Evolutionary conservation across 2,888 invertebrate genomes (phyloP).

Genomic region (Corbicula japonica): DNA sequence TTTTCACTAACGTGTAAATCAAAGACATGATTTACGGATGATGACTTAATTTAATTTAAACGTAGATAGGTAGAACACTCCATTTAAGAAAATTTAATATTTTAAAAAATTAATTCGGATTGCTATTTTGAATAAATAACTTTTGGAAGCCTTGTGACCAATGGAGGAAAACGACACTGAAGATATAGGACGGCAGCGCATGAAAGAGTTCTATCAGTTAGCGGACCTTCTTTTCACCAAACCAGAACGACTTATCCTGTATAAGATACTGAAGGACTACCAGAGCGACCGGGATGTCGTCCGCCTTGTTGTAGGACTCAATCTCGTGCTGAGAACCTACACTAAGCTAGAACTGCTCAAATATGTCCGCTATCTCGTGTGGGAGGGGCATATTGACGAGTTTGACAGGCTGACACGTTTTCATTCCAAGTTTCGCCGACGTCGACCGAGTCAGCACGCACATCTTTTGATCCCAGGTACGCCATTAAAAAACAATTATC

Average conservation of each 20-base stretch:
- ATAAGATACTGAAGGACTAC: slow-evolving; percentile 74
- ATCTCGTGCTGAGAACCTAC: slow-evolving; percentile 74
- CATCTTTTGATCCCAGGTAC: too few relatives aligned
- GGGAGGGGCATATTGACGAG: slow-evolving; percentile 66
- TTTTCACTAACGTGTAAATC: too few relatives aligned
- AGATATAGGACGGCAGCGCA: slow-evolving; percentile 37
- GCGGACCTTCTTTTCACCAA: slow-evolving; percentile 51
- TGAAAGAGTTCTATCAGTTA: slow-evolving; percentile 51
- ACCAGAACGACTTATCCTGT: slow-evolving; percentile 75
- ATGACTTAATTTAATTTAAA: neutral
- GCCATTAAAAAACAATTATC: too few relatives aligned
- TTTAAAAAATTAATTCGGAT: too few relatives aligned
- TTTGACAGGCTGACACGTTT: slow-evolving; percentile 67
- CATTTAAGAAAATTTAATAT: neutral
- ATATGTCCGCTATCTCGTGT: slow-evolving; percentile 76
- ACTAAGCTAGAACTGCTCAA: slow-evolving; percentile 76
- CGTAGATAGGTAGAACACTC: neutral
- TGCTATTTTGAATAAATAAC: too few relatives aligned
- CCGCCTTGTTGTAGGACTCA: slow-evolving; percentile 62
- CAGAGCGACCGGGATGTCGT: slow-evolving; percentile 63
- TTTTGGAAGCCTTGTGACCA: too few relatives aligned
- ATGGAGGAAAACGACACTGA: slow-evolving; percentile 1
- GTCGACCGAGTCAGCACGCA: too few relatives aligned
- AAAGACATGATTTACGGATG: neutral
- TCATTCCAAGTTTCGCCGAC: slow-evolving; percentile 43